phyloP scores from a whole-genome alignment of 2,113 vertebrate species.

The Uria aalge region DNA sequence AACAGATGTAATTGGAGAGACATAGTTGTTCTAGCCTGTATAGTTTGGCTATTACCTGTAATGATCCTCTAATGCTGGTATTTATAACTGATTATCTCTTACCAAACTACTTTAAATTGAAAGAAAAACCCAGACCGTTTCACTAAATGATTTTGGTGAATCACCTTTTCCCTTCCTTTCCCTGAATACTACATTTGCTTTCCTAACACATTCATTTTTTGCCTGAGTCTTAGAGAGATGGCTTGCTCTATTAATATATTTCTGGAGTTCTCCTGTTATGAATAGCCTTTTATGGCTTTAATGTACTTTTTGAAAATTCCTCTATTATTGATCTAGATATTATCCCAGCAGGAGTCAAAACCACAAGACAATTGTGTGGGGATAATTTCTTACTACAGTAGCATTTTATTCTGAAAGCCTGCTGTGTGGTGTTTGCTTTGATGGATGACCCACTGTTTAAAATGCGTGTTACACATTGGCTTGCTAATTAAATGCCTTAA shows the following conservation, averaged over 20 bases:
- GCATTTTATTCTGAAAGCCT: conserved; percentile 71
- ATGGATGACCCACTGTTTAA: conserved; percentile 75
- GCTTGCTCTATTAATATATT: conserved; percentile 67
- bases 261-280: conserved; percentile 65
- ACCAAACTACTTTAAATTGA: conserved; percentile 20
- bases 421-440: conserved; percentile 64
- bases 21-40: conserved; percentile 6
- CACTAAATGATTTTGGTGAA: conserved; percentile 30
- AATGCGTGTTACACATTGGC: conserved; percentile 58
- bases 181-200: conserved; percentile 31
- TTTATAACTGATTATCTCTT: conserved; percentile 26
- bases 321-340: conserved; percentile 77
- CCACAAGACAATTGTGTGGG: conserved; percentile 69
- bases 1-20: not conserved
- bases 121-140: conserved; percentile 9
- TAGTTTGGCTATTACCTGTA: conserved; percentile 10
- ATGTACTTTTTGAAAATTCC: conserved; percentile 75
- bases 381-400: conserved; percentile 76
- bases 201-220: conserved; percentile 52
- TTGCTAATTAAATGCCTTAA: conserved; percentile 73
- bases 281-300: conserved; percentile 69
- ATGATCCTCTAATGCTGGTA: conserved; percentile 22
- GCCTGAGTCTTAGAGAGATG: conserved; percentile 47
- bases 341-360: conserved; percentile 74
- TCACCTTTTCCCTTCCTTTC: conserved; percentile 18